Evolutionary conservation across 2,888 invertebrate genomes (phyloP), one percentile per base, ranked within the genome.

Genomic region (Gari tellinella): DNA sequence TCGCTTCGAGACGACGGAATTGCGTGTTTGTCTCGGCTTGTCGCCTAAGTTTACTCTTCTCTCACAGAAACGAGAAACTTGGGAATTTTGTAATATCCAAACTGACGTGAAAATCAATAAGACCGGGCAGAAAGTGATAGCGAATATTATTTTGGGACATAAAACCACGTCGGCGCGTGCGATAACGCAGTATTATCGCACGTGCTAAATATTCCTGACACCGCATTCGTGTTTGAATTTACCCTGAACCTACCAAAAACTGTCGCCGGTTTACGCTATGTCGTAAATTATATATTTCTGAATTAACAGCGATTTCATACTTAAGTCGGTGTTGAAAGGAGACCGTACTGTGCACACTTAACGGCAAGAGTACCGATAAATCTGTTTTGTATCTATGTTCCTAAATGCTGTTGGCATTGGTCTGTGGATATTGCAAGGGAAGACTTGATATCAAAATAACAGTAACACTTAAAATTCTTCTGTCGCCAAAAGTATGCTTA

Each of bases 191-290:
- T 52, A 53, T 41, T 65, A 66, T 75, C 61, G 62, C 75, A 75
- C 75, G 75, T 69, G 69, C 69, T 64, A 64, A 75, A 75, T 63
- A 69, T 65, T 75, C 52, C 58, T 75, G 75, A 75, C 75, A 75
- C 69, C 62, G 62, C 26, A 57, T 61, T 62, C 69, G 75, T 75
- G 75, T 65, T 57, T 43, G 17, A 31, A 31, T 31, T 31, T 31
- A 31, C 31, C 31, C 31, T 31, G 31, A 31, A 10, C 31, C 31
- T 19, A 48, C 14, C 45, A 48, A 12, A 23, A 21, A 19, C 21
- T 19, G 48, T 48, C 48, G 26, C 4, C 19, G 45, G 25, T 21
- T 37, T 46, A n/a, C n/a, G n/a, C n/a, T n/a, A n/a, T n/a, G n/a
- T n/a, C n/a, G n/a, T n/a, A n/a, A n/a, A n/a, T n/a, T n/a, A n/a